Evolutionary conservation across 1,140 invertebrate genomes (phyloP).

Genomic region (Tribolium castaneum): DNA sequence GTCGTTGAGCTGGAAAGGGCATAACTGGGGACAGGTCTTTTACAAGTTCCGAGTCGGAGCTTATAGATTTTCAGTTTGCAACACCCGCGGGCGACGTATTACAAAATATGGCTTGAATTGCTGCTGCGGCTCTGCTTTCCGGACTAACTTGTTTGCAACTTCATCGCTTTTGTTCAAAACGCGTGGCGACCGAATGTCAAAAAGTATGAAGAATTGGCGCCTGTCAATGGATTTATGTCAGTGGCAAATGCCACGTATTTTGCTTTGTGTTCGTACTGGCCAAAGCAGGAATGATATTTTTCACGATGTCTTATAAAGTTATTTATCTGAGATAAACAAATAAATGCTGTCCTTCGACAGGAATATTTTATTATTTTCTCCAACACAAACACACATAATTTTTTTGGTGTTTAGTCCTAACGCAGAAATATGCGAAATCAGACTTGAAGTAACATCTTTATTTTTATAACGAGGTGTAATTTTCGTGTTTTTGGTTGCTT

Average conservation of each 20-base stretch:
- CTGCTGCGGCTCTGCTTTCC: constrained; percentile 8
- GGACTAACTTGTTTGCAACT: constrained; percentile 31
- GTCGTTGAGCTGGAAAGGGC: not conserved
- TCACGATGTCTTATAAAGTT: not conserved
- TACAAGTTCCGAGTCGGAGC: constrained; percentile 7
- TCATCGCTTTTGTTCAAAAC: constrained; percentile 28
- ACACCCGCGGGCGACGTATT: constrained; percentile 31
- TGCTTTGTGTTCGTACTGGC: not conserved
- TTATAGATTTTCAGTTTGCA: constrained; percentile 34
- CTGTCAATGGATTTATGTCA: constrained; percentile 15
- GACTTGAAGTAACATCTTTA: too few relatives aligned
- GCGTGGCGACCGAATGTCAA: not conserved
- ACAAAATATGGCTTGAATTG: constrained; percentile 24
- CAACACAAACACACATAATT: too few relatives aligned
- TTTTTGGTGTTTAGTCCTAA: too few relatives aligned
- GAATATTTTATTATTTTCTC: too few relatives aligned
- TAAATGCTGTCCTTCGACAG: too few relatives aligned
- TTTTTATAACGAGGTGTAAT: too few relatives aligned
- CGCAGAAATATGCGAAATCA: too few relatives aligned
- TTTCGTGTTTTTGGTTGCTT: too few relatives aligned
- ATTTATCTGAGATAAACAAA: too few relatives aligned
- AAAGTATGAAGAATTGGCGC: not conserved
- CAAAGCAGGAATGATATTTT: not conserved
- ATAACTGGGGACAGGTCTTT: constrained; percentile 18
- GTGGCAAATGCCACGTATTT: not conserved